Evolutionary conservation across 1,140 invertebrate species (phyloP), one percentile per base, ranked within the genome.

Genomic region (Contarinia nasturtii): DNA sequence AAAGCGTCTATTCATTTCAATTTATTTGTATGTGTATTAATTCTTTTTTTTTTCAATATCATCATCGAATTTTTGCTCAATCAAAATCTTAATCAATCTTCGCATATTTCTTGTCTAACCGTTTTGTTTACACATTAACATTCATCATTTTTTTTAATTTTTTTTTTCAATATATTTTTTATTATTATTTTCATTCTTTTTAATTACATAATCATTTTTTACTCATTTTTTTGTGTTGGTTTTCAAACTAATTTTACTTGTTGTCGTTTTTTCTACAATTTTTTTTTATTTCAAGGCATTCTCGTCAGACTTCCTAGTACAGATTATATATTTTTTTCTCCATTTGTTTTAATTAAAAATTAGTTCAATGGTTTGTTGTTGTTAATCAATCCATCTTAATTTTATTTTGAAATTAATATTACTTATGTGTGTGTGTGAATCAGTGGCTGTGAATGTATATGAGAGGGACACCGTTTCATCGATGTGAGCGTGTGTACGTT

Each of bases 251-350:
- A 15, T 40, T 40, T 40, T 18, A 40, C 17, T 40, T 40, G 37
- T 40, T 36, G 8, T 36, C n/a, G n/a, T 10, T 36, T 36, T 36
- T 8, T 40, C 17, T 40, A 15, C 14, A 40, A 40, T 40, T 40
- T 36, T 10, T 10, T 36, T 36, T 40, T 15, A 40, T 7, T 40
- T 40, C 37, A 40, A 40, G 37, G 37, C 37, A 40, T 40, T 40
- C 37, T 40, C 37, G 37, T 40, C 37, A 40, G 37, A 40, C 37
- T 40, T 40, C 37, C 37, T 40, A 40, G 37, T 40, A 40, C 14
- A 40, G 14, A 40, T 40, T 40, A 40, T 40, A 5, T 40, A 7
- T 40, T 14, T 18, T 40, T 15, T 18, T 15, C 17, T 40, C 37
- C 37, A n/a, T 15, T 18, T 40, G n/a, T n/a, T 40, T n/a, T 5